A percentile compares a stretch with the other conserved stretches of the same genome.
phyloP scores from a whole-genome alignment of 1,140 invertebrate species.

The Arctopsyche grandis region DNA sequence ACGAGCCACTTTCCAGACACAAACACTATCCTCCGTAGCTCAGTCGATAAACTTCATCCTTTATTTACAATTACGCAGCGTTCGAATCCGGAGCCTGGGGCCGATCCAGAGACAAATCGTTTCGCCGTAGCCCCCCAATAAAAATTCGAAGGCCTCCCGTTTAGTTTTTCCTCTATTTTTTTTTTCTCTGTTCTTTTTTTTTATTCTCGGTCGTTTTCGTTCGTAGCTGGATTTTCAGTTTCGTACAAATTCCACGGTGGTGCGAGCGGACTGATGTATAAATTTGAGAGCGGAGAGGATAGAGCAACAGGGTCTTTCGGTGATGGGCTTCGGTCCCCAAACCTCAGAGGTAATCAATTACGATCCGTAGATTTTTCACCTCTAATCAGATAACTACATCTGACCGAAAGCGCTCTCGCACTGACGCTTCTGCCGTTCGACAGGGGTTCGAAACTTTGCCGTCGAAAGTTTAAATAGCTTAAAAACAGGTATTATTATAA shows the following conservation, averaged over 20 bases:
- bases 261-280: constrained; percentile 28
- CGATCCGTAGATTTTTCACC: constrained; percentile 49
- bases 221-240: neutral
- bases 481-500: too few relatives aligned
- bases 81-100: constrained; percentile 8
- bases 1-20: constrained; percentile 7
- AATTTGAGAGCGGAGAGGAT: constrained; percentile 21
- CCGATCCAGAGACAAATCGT: constrained; percentile 16
- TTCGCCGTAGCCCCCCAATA: neutral
- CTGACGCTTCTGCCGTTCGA: neutral
- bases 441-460: constrained; percentile 8
- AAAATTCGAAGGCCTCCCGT: constrained; percentile 17
- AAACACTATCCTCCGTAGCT: neutral
- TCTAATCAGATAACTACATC: constrained; percentile 51
- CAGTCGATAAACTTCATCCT: constrained; percentile 32
- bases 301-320: neutral
- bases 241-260: constrained; percentile 15
- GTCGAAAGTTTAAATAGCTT: too few relatives aligned
- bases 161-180: neutral
- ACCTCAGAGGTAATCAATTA: constrained; percentile 52
- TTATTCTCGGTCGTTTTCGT: neutral
- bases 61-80: constrained; percentile 24
- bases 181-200: constrained; percentile 1
- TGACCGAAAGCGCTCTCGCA: constrained; percentile 21
- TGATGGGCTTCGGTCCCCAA: constrained; percentile 29